These are phyloP conservation scores for Mellilla xanthometata DNA, from an alignment of 2,888 invertebrate species.

Conservation along the genomic window DNA sequence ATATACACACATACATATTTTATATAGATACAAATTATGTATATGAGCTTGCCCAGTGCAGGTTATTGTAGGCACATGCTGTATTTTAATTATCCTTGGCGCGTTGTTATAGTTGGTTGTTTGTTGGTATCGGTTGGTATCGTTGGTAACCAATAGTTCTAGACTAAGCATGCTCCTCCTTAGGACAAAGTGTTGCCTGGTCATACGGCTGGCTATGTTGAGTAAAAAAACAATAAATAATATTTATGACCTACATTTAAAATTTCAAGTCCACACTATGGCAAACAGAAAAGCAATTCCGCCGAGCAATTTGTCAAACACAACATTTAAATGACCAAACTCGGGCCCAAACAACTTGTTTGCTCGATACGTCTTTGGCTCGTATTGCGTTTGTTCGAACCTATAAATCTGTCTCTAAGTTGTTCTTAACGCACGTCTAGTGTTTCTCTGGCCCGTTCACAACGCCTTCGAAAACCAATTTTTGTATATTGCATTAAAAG, in stretches of 20 bases:
- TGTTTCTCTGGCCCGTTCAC: constrained; percentile 61
- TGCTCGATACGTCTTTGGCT: constrained; percentile 60
- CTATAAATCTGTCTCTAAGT: constrained; percentile 79
- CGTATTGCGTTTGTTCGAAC: constrained; percentile 64
- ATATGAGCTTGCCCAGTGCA: too few relatives aligned
- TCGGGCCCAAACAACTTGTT: constrained; percentile 69
- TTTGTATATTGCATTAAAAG: constrained; percentile 71
- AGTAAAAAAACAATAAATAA: too few relatives aligned
- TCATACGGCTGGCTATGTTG: too few relatives aligned
- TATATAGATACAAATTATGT: too few relatives aligned
- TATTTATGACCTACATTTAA: neutral
- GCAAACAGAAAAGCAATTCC: constrained; percentile 54
- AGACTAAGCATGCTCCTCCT: too few relatives aligned
- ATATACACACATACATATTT: too few relatives aligned
- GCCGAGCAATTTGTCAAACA: constrained; percentile 68
- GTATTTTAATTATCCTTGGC: too few relatives aligned
- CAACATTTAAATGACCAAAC: constrained; percentile 77
- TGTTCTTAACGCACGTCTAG: constrained; percentile 71
- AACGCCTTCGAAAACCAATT: constrained; percentile 74
- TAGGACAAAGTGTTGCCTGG: too few relatives aligned
- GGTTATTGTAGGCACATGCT: too few relatives aligned
- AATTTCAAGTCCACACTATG: constrained; percentile 40
- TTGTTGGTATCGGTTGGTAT: too few relatives aligned
- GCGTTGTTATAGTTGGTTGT: too few relatives aligned
- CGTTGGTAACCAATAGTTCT: too few relatives aligned